phyloP scores from a whole-genome alignment of 2,797 vertebrate species.

The Neomorphus geoffroyi region DNA sequence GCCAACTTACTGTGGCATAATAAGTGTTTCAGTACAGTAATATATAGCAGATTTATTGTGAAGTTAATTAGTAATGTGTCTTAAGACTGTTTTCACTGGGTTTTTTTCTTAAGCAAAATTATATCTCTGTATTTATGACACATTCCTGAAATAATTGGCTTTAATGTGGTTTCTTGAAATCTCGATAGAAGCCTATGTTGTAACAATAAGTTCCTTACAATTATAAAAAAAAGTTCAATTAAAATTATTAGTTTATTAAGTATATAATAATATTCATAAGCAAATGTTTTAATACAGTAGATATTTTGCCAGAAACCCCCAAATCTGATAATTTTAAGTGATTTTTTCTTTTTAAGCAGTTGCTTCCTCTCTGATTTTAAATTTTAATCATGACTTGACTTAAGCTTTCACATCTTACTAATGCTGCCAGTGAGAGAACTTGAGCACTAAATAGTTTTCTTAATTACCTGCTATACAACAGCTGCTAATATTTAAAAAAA shows the following conservation, averaged over 20 bases:
- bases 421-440: constrained; percentile 67
- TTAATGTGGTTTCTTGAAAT: background rate
- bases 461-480: constrained; percentile 79
- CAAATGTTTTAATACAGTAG: constrained; percentile 19
- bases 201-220: background rate
- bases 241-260: background rate
- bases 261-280: background rate
- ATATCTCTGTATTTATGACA: background rate
- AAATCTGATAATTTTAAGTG: background rate
- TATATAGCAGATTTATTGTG: background rate
- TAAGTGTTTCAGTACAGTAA: background rate
- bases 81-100: background rate
- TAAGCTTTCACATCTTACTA: constrained; percentile 69
- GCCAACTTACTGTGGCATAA: background rate
- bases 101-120: background rate
- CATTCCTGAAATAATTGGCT: background rate
- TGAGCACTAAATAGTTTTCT: constrained; percentile 73
- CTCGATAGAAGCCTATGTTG: background rate
- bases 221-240: background rate
- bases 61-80: background rate
- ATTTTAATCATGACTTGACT: constrained; percentile 71
- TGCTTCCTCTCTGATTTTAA: constrained; percentile 58
- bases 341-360: constrained; percentile 23
- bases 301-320: constrained; percentile 16
- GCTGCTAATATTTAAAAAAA: constrained; percentile 82